These are phyloP conservation scores for Operophtera brumata DNA, from an alignment of 2,888 invertebrate genomes.

Conservation along the genomic window DNA sequence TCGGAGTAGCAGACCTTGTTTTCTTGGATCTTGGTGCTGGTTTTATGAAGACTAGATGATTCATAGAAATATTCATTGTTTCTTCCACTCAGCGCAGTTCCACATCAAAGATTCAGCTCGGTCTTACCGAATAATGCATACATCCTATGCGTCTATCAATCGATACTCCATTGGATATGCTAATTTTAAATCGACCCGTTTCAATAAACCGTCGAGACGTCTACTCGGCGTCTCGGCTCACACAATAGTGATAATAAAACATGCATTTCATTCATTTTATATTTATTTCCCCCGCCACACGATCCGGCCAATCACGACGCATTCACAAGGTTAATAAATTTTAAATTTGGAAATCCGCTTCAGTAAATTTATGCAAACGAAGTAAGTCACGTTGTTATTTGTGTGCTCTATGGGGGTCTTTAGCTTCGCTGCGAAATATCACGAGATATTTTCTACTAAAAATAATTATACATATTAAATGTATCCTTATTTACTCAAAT, in stretches of 20 bases:
- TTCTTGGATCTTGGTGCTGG: too few relatives aligned
- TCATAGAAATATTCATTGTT: slow-evolving; percentile 7
- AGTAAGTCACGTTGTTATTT: not conserved
- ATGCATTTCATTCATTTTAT: slow-evolving; percentile 55
- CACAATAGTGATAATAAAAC: slow-evolving; percentile 66
- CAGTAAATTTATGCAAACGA: slow-evolving; percentile 15
- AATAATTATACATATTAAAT: too few relatives aligned
- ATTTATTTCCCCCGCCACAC: slow-evolving; percentile 39
- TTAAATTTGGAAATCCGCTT: slow-evolving; percentile 47
- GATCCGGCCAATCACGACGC: slow-evolving; percentile 52
- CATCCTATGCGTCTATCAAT: slow-evolving; percentile 39
- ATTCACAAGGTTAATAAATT: slow-evolving; percentile 55
- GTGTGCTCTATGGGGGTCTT: too few relatives aligned
- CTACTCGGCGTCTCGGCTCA: slow-evolving; percentile 47
- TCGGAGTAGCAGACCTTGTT: too few relatives aligned
- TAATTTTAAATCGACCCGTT: slow-evolving; percentile 51
- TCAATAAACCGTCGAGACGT: slow-evolving; percentile 54
- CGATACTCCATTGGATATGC: slow-evolving; percentile 66
- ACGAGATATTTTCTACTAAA: too few relatives aligned
- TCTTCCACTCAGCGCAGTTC: not conserved
- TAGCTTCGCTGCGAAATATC: too few relatives aligned
- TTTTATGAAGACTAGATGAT: too few relatives aligned
- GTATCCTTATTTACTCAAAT: too few relatives aligned
- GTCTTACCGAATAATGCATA: slow-evolving; percentile 29
- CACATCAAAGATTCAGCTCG: slow-evolving; percentile 16